Evolutionary conservation across 2,888 invertebrate genomes (phyloP), one percentile per base, ranked within the genome.

Genomic region (Temnothorax unifasciatus): DNA sequence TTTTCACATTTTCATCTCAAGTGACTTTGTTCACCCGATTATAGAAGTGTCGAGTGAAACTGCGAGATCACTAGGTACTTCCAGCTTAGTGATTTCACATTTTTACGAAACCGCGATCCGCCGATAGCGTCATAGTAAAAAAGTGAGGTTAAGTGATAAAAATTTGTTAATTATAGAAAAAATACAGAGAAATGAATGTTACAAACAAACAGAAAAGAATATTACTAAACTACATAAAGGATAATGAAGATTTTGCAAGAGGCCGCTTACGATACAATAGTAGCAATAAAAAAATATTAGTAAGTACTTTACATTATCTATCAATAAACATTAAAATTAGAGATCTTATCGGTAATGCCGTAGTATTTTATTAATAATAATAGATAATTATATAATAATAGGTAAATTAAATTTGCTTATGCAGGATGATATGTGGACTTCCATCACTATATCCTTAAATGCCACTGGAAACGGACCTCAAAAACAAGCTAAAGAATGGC

Each of bases 41-140:
- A 64, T 38, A 4, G 41, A n/a, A 41, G 4, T 64, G 38, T 41
- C 63, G 11, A 64, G n/a, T 64, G 63, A 41, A 64, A 64, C 4
- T 64, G 63, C n/a, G 41, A 64, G n/a, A 64, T 64, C n/a, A 64
- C 41, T 64, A 64, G 41, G 41, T 11, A 63, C n/a, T 63, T 63
- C n/a, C 63, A 41, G 63, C 0, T 11, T 41, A 41, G n/a, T 64
- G n/a, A 64, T 38, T 21, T 64, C 41, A 41, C 5, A 21, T 64
- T 64, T 64, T 64, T 21, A 64, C 13, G 9, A 47, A 2, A 13
- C 44, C 41, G 41, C 34, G 6, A 61, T 57, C 25, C 4, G 21
- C 57, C 13, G 29, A 29, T 29, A 29, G 29, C 29, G 29, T 29
- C 29, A 29, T 29, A 11, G 1, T 1, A 25, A 25, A 25, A 63